These are phyloP conservation scores for Brotula barbata DNA, from an alignment of 2,797 vertebrate species.

Conservation along the genomic window DNA sequence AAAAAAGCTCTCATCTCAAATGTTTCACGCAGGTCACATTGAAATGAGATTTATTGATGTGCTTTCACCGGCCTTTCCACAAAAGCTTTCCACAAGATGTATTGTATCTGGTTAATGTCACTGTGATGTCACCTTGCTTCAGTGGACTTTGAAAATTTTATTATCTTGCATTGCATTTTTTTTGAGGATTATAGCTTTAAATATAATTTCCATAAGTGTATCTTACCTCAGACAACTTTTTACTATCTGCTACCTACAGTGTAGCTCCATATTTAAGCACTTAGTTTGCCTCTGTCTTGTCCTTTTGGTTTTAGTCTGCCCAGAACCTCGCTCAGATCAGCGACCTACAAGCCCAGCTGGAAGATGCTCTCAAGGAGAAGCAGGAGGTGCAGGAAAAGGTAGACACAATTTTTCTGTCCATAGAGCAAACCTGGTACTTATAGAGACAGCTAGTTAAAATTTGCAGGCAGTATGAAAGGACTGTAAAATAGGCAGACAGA, in stretches of 20 bases:
- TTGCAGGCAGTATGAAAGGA: background rate
- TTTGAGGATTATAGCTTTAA: background rate
- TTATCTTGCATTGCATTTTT: background rate
- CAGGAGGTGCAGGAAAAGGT: slow-evolving; percentile 97
- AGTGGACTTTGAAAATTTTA: background rate
- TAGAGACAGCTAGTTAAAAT: background rate
- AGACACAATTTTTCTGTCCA: slow-evolving; percentile 11
- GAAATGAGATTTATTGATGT: slow-evolving; percentile 48
- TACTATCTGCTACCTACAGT: background rate
- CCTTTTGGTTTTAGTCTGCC: slow-evolving; percentile 80
- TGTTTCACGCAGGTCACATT: slow-evolving; percentile 48
- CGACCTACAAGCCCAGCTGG: slow-evolving; percentile 92
- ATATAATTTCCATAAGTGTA: background rate
- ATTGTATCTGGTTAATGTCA: slow-evolving; percentile 31
- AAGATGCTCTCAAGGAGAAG: slow-evolving; percentile 92
- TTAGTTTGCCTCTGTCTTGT: background rate
- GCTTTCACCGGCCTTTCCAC: slow-evolving; percentile 5
- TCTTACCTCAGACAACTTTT: background rate
- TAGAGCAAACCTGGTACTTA: background rate
- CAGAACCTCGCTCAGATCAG: slow-evolving; percentile 95
- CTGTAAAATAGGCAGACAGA: too few relatives aligned
- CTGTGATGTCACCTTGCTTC: slow-evolving; percentile 12
- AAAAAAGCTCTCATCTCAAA: slow-evolving; percentile 37
- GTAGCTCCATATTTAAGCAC: background rate
- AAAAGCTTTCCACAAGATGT: slow-evolving; percentile 22